Evolutionary conservation across 2,113 vertebrate genomes (phyloP), one percentile per base, ranked within the genome.

Genomic region (Nycticorax nycticorax): DNA sequence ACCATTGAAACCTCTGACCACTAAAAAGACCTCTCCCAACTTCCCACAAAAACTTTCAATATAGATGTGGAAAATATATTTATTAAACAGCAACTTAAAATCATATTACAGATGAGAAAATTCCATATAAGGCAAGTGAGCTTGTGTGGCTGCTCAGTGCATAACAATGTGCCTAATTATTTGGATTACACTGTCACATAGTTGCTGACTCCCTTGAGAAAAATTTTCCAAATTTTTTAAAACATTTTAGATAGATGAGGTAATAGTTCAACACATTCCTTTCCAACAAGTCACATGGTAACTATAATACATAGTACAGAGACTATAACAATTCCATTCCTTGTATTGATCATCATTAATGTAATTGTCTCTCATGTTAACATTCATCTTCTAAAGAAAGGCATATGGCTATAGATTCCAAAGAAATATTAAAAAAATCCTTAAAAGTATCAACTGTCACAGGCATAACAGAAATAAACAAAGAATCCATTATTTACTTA

Each of bases 221-320:
- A 98, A 93, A 97, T 95, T 94, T 97, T 92, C 96, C 74, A 97
- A 96, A 98, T 98, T 97, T 97, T 97, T 98, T 82, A 95, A 97
- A 94, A 96, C 96, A 97, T 98, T 98, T 97, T 96, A 93, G 88
- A 95, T 91, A 93, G 92, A 98, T 98, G 97, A 98, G 68, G 94
- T 98, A 98, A 98, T 94, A 96, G 55, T 87, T 82, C 85, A 95
- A 91, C 68, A 75, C 83, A 94, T 96, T 97, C 97, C 95, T 98
- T 97, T 77, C 64, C 89, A 91, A 92, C n/a, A 47, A 97, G 76
- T 85, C 96, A 85, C 56, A 55, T 71, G 28, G 79, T 76, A 80
- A 84, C 43, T 96, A 48, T 60, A 96, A 41, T 30, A 64, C 74
- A 39, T 53, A 33, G 41, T 67, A 84, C 64, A 72, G n/a, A 78